Conservation (phyloP, 2,113 vertebrate species). For the Nannospalax galili region DNA sequence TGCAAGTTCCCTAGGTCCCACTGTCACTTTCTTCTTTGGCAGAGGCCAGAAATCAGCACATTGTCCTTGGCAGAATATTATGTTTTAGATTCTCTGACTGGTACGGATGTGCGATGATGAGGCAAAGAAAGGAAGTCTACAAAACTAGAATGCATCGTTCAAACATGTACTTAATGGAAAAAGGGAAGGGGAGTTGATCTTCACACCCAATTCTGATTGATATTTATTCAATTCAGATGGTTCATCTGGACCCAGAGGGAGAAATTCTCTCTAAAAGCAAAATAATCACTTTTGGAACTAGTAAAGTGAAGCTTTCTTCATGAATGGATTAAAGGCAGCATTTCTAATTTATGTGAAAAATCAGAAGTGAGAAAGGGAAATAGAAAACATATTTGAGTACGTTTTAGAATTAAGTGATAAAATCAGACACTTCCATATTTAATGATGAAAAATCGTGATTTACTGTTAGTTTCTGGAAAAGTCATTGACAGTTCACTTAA, state of each 20-base stretch:
- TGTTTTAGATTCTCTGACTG: neutral
- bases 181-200: constrained; percentile 47
- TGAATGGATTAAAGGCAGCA: constrained; percentile 38
- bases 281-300: constrained; percentile 26
- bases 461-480: neutral
- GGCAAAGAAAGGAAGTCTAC: constrained; percentile 44
- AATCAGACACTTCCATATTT: constrained; percentile 38
- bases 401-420: constrained; percentile 42
- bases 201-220: constrained; percentile 32
- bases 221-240: constrained; percentile 52
- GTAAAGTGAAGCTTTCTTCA: constrained; percentile 36
- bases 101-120: neutral
- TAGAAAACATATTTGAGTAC: neutral
- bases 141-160: neutral
- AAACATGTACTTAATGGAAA: constrained; percentile 13
- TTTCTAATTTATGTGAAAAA: constrained; percentile 31
- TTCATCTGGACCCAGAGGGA: constrained; percentile 18
- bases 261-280: constrained; percentile 37
- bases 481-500: neutral
- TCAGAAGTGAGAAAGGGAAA: neutral
- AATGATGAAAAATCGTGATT: neutral
- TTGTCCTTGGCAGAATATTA: neutral
- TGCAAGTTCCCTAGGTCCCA: neutral
- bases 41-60: neutral
- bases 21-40: neutral